Conservation (phyloP, 2,113 vertebrate species). For the Heterocephalus glaber region DNA sequence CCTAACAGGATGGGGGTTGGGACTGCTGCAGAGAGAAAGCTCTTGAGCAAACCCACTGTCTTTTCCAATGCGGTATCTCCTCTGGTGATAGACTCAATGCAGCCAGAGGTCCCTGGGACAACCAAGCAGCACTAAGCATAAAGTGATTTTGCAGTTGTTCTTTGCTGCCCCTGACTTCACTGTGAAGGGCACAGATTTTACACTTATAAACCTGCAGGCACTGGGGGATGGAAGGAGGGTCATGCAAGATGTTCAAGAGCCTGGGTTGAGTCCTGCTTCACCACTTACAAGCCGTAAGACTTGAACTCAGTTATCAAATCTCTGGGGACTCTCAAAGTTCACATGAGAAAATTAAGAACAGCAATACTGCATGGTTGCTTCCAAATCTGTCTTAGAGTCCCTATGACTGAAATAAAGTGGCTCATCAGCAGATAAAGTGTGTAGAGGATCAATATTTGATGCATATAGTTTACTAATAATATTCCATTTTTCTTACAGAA, state of each 20-base stretch:
- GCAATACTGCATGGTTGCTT: not conserved
- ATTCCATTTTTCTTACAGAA: not conserved
- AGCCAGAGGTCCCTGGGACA: not conserved
- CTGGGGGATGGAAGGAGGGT: not conserved
- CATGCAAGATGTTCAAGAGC: not conserved
- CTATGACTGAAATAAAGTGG: not conserved
- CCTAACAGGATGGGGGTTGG: not conserved
- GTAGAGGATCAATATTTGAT: not conserved
- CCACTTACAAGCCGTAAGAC: not conserved
- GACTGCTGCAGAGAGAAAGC: not conserved
- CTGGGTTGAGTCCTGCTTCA: not conserved
- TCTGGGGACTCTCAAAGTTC: not conserved
- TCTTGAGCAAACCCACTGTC: not conserved
- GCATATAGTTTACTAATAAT: not conserved
- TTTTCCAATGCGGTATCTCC: not conserved
- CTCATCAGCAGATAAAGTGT: not conserved
- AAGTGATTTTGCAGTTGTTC: not conserved
- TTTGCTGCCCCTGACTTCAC: not conserved
- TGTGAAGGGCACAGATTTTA: not conserved
- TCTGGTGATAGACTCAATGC: not conserved
- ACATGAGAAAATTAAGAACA: not conserved
- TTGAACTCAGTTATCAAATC: not conserved
- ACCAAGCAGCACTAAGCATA: not conserved
- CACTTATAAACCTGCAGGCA: not conserved
- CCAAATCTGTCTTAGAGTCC: constrained; percentile 18